A percentile compares a stretch with the other conserved stretches of the same genome.
phyloP scores from a whole-genome alignment of 2,797 vertebrate species.

The Dermochelys coriacea region DNA sequence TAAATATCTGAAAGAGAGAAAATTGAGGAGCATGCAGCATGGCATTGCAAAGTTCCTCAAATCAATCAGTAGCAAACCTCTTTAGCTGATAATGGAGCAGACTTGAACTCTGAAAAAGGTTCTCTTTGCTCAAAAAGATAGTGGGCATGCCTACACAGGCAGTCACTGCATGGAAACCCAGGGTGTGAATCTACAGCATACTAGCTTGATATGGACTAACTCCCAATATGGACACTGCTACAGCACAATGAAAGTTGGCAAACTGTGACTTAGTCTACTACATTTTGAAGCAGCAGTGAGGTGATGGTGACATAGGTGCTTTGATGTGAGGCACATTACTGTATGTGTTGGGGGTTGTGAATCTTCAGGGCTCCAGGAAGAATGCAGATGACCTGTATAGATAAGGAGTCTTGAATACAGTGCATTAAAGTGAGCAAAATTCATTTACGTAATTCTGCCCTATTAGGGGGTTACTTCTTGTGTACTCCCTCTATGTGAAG shows the following conservation, averaged over 20 bases:
- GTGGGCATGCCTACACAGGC: neutral
- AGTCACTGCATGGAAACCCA: neutral
- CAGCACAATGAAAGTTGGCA: neutral
- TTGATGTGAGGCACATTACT: neutral
- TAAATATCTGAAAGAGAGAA: neutral
- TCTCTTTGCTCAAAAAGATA: neutral
- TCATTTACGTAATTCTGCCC: neutral
- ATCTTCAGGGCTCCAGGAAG: neutral
- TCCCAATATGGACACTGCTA: neutral
- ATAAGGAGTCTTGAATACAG: neutral
- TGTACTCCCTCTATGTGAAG: neutral
- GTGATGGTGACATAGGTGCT: neutral
- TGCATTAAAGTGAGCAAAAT: constrained; percentile 4
- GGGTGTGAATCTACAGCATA: neutral
- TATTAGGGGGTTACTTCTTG: neutral
- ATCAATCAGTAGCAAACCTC: neutral
- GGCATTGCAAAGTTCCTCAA: neutral
- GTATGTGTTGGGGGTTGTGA: neutral
- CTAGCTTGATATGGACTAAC: neutral
- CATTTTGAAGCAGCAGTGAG: neutral
- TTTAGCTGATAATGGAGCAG: neutral
- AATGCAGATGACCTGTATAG: neutral
- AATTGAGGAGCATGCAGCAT: neutral
- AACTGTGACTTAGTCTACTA: neutral
- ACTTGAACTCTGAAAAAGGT: neutral